Evolutionary conservation across 2,797 vertebrate genomes (phyloP), one percentile per base, ranked within the genome.

Genomic region (Onychomys arenicola): DNA sequence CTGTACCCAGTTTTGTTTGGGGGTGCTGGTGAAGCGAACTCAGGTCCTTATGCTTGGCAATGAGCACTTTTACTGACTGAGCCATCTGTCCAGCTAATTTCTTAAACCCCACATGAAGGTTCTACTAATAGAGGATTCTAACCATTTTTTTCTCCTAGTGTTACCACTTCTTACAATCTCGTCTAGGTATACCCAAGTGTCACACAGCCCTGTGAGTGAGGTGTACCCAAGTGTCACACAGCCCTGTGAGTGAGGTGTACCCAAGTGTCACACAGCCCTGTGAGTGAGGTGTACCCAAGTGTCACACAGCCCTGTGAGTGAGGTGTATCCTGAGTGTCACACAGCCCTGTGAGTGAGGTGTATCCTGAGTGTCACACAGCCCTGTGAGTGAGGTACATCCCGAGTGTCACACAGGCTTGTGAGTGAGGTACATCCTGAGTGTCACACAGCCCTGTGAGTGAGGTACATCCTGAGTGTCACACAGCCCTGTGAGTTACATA

Each of bases 371-470:
- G 80, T 8, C 17, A 52, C 49, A 52, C 49, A 52, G 49, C 12
- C 11, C 49, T 52, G 49, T 52, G 49, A 21, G 57, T 55, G 14
- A 61, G 88, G 73, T 27, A 12, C 9, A 11, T 86, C 11, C n/a
- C n/a, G n/a, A n/a, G n/a, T n/a, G 37, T 69, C 67, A 69, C 67
- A 69, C 29, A 49, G 8, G 14, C 19, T 17, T 34, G 9, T 21
- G 49, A 49, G 49, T 49, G 13, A 43, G 88, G 71, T 5, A 34
- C 0, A 0, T 7, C 14, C 0, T 23, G 6, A 49, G 16, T 17
- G 29, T 37, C 55, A 29, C 25, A 61, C 49, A 49, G 80, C 55
- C 37, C 49, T 55, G 49, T 46, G 55, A 16, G 57, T 55, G 14
- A 61, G 88, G 71, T 27, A 12, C 6, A 17, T 86, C 11, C 61